These are phyloP conservation scores for Moxostoma hubbsi DNA, from an alignment of 2,797 vertebrate genomes.

Conservation along the genomic window DNA sequence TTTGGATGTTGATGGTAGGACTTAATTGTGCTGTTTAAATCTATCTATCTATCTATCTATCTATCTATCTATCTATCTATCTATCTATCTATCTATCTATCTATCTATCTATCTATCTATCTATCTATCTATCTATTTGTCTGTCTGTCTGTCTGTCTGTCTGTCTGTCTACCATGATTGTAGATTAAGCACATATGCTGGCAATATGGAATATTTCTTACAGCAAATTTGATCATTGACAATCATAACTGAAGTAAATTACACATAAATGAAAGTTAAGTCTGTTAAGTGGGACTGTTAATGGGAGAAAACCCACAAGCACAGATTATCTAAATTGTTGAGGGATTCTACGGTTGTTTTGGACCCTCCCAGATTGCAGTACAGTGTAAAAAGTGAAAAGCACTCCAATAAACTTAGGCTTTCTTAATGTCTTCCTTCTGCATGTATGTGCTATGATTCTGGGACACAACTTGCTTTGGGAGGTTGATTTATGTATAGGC, in stretches of 20 bases:
- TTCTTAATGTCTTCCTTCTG: conserved; percentile 30
- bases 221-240: neutral
- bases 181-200: neutral
- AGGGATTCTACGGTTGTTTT: conserved; percentile 28
- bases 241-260: conserved; percentile 8
- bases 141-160: too few relatives aligned
- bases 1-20: conserved; percentile 88
- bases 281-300: conserved; percentile 13
- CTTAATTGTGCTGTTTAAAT: neutral
- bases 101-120: too few relatives aligned
- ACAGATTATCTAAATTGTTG: conserved; percentile 31
- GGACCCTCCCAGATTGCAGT: conserved; percentile 13
- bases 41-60: neutral
- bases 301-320: conserved; percentile 17
- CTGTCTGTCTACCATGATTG: neutral
- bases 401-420: conserved; percentile 25
- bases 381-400: conserved; percentile 14
- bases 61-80: too few relatives aligned
- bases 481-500: conserved; percentile 63
- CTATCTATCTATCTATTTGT: too few relatives aligned
- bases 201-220: neutral
- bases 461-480: conserved; percentile 26
- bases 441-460: conserved; percentile 26
- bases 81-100: too few relatives aligned
- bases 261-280: conserved; percentile 8